Evolutionary conservation across 2,113 vertebrate genomes (phyloP).

Genomic region (Pogonocichla stellata): DNA sequence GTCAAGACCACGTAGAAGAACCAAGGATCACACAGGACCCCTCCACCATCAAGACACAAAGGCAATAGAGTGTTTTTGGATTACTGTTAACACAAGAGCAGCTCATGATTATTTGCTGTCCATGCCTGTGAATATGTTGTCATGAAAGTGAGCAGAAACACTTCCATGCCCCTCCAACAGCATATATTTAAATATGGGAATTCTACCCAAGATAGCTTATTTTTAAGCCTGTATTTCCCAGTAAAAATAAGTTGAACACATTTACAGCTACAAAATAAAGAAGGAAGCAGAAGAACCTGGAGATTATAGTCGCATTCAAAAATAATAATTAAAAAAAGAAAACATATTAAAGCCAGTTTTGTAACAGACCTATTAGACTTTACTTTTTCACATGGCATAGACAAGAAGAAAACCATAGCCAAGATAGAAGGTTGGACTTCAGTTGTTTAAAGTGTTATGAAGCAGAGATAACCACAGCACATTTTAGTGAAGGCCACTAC

Average conservation of each 20-base stretch:
- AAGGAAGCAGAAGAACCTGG: not conserved
- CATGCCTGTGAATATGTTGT: not conserved
- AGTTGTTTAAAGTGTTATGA: not conserved
- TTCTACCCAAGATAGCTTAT: not conserved
- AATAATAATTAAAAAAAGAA: not conserved
- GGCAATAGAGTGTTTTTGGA: rapidly evolving
- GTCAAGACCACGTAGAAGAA: not conserved
- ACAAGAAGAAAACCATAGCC: not conserved
- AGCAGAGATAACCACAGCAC: not conserved
- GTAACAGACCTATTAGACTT: not conserved
- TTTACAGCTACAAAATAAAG: not conserved
- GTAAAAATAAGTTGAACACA: not conserved
- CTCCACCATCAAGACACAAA: not conserved
- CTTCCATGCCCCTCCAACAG: not conserved
- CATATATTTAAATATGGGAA: not conserved
- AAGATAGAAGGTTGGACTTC: not conserved
- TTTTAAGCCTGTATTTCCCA: not conserved
- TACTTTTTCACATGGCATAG: not conserved
- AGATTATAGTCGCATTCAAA: not conserved
- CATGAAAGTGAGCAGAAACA: not conserved
- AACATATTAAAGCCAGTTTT: not conserved
- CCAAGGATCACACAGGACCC: not conserved
- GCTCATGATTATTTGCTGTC: not conserved
- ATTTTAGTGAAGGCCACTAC: not conserved
- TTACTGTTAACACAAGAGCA: not conserved